Conservation (phyloP, 2,888 invertebrate genomes). For the Drosophila sordidula region DNA sequence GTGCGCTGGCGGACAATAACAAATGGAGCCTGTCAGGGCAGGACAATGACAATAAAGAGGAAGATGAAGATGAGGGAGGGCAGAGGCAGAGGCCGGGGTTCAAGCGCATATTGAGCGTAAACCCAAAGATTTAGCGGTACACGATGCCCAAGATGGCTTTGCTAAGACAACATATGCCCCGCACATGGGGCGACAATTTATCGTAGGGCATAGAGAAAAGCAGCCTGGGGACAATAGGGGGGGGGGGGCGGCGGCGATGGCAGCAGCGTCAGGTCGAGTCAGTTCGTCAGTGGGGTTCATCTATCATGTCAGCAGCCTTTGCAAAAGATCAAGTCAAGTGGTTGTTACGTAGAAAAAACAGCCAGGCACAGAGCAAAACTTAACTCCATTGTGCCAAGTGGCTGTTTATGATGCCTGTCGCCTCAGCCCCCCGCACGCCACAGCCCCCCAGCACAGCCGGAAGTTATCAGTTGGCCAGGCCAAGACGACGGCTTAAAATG, state of each 20-base stretch:
- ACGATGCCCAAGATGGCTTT: constrained; percentile 66
- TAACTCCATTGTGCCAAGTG: constrained; percentile 58
- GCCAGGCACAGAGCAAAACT: constrained; percentile 12
- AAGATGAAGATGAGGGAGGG: not conserved
- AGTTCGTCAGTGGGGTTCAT: constrained; percentile 58
- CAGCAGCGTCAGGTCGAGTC: constrained; percentile 29
- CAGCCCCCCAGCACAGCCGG: constrained; percentile 34
- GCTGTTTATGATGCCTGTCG: constrained; percentile 54
- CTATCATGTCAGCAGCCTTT: constrained; percentile 65
- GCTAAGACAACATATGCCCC: constrained; percentile 59
- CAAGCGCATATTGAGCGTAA: constrained; percentile 70
- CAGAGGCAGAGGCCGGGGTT: not conserved
- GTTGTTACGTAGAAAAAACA: constrained; percentile 12
- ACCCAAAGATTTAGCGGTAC: constrained; percentile 75
- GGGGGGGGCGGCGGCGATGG: not conserved
- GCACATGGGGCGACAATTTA: constrained; percentile 56
- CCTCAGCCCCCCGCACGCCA: not conserved
- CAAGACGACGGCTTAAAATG: constrained; percentile 56
- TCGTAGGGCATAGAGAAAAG: not conserved
- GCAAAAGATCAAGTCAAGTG: constrained; percentile 46
- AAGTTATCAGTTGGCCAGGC: constrained; percentile 71
- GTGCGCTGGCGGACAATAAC: constrained; percentile 78
- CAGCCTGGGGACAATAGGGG: too few relatives aligned
- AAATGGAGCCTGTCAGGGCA: constrained; percentile 67
- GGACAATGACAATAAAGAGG: constrained; percentile 58